Percentiles rank a stretch among this genome's conserved stretches.
Evolutionary conservation across 2,888 invertebrate species (phyloP).

Genomic region (Eupithecia vulgata): DNA sequence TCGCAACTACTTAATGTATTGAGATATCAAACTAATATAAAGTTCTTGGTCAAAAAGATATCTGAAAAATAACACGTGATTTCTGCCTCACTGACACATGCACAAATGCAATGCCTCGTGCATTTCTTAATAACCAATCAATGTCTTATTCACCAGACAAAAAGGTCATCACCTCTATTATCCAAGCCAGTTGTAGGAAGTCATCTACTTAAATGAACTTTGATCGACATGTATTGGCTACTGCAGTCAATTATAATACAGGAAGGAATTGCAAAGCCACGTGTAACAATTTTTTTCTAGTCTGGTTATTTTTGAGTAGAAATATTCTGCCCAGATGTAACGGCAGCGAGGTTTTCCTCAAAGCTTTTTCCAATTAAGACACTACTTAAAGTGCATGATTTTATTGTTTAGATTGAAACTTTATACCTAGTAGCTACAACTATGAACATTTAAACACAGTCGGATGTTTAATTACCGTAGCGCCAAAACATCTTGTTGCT

Average conservation of each 20-base stretch:
- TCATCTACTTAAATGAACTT: constrained; percentile 8
- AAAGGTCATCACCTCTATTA: constrained; percentile 30
- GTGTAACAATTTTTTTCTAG: background rate
- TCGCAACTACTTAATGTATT: background rate
- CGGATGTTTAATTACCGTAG: background rate
- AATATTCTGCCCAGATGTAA: background rate
- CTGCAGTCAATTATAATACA: background rate
- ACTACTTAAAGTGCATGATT: background rate
- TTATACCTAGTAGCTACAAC: background rate
- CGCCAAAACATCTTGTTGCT: constrained; percentile 7
- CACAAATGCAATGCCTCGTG: constrained; percentile 11
- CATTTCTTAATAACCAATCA: constrained; percentile 14
- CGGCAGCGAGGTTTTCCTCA: background rate
- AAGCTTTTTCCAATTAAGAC: background rate
- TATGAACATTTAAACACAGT: background rate
- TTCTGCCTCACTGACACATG: background rate
- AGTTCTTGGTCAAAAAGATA: background rate
- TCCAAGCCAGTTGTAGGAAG: constrained; percentile 15
- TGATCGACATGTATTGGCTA: background rate
- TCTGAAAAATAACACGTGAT: background rate
- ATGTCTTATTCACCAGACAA: constrained; percentile 22
- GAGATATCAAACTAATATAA: background rate
- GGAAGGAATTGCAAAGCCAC: background rate
- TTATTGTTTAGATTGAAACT: background rate
- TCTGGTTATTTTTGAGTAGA: background rate